These are phyloP conservation scores for Agelastica alni DNA, from an alignment of 2,888 invertebrate species.

Conservation along the genomic window DNA sequence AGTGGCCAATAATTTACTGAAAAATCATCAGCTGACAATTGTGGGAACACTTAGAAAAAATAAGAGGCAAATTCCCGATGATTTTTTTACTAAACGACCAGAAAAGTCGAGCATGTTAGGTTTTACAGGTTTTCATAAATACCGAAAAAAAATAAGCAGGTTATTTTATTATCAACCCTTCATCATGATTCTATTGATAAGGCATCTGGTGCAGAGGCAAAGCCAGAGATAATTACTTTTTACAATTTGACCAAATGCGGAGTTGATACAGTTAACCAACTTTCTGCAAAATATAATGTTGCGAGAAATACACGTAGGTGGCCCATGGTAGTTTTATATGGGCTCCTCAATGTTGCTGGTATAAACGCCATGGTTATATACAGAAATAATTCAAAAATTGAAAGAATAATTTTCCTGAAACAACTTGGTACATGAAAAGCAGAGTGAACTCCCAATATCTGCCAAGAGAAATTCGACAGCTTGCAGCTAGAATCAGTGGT, in stretches of 20 bases:
- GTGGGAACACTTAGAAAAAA: slow-evolving; percentile 25
- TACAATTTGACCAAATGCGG: slow-evolving; percentile 37
- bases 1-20: slow-evolving; percentile 16
- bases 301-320: slow-evolving; percentile 37
- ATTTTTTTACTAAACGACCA: slow-evolving; percentile 15
- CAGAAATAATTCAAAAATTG: slow-evolving; percentile 1
- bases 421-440: slow-evolving; percentile 12
- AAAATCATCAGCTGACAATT: slow-evolving; percentile 17
- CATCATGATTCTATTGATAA: slow-evolving; percentile 26
- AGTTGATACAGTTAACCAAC: slow-evolving; percentile 38
- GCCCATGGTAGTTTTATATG: slow-evolving; percentile 37
- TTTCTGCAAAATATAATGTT: slow-evolving; percentile 31
- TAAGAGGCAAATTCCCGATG: slow-evolving; percentile 18
- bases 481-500: slow-evolving; percentile 18
- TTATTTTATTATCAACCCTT: slow-evolving; percentile 25
- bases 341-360: slow-evolving; percentile 35
- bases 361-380: slow-evolving; percentile 34
- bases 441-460: slow-evolving; percentile 16
- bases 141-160: slow-evolving; percentile 21
- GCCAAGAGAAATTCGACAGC: slow-evolving; percentile 13
- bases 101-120: slow-evolving; percentile 19
- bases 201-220: slow-evolving; percentile 16
- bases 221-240: too few relatives aligned
- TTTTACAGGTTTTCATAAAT: slow-evolving; percentile 21
- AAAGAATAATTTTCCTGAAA: slow-evolving; percentile 1